A percentile compares a stretch with the other conserved stretches of the same genome.
Conservation (phyloP, 2,797 vertebrate species). For the Distichodus sexfasciatus region DNA sequence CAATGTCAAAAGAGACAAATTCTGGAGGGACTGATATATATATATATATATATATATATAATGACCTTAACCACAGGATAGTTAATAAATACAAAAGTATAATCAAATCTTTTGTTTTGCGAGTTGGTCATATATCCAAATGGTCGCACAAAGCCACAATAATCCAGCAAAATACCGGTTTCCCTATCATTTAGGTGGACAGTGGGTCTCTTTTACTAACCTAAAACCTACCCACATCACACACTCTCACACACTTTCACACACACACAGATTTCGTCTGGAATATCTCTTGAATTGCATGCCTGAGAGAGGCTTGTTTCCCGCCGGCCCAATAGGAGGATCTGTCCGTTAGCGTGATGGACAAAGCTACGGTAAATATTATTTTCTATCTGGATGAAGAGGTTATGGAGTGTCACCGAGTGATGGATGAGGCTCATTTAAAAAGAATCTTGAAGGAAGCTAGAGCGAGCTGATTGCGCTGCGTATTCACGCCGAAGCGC, state of each 20-base stretch:
- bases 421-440: constrained; percentile 67
- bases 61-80: too few species aligned
- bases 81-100: too few species aligned
- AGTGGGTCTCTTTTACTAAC: constrained; percentile 25
- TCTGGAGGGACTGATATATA: too few species aligned
- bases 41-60: too few species aligned
- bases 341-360: constrained; percentile 64
- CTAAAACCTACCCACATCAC: not conserved
- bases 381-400: constrained; percentile 62
- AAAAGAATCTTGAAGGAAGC: constrained; percentile 61
- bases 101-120: too few species aligned
- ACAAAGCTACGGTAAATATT: constrained; percentile 61
- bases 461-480: constrained; percentile 40
- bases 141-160: too few species aligned
- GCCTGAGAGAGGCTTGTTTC: constrained; percentile 51
- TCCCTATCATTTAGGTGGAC: constrained; percentile 17
- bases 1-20: too few species aligned
- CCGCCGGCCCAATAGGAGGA: constrained; percentile 54
- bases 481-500: too few species aligned
- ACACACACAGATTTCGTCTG: not conserved
- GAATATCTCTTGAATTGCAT: constrained; percentile 52
- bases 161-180: too few species aligned
- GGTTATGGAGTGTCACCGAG: constrained; percentile 56
- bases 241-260: not conserved
- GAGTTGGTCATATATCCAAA: too few species aligned